A percentile compares a stretch with the other conserved stretches of the same genome.
Evolutionary conservation across 2,113 vertebrate genomes (phyloP).

Genomic region (Cyphomyrus plagiostoma): DNA sequence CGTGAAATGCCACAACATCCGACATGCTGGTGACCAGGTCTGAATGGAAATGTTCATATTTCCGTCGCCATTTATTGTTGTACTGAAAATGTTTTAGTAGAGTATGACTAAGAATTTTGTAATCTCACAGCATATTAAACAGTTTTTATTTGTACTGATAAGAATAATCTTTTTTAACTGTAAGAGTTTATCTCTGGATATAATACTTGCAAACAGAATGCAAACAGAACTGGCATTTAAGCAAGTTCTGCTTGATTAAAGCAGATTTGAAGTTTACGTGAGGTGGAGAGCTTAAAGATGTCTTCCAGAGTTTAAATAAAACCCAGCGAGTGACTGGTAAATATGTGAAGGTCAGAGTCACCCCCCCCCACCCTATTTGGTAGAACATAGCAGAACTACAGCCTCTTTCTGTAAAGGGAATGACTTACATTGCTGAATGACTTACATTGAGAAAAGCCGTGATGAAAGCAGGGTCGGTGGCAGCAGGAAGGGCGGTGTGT

Average conservation of each 20-base stretch:
- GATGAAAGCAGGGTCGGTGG: not conserved
- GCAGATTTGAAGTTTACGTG: not conserved
- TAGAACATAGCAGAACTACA: not conserved
- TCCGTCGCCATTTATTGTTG: not conserved
- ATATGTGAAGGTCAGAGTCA: not conserved
- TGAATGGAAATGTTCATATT: not conserved
- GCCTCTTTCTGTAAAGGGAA: not conserved
- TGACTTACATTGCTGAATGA: not conserved
- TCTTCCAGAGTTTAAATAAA: not conserved
- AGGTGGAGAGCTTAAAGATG: not conserved
- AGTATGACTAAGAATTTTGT: not conserved
- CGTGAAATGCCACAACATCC: not conserved
- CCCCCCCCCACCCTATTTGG: not conserved
- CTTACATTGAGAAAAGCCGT: not conserved
- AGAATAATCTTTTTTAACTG: not conserved
- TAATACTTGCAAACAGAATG: not conserved
- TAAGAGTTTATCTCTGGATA: not conserved
- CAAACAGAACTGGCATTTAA: not conserved
- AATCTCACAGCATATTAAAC: not conserved
- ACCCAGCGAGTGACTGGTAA: not conserved
- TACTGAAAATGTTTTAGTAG: not conserved
- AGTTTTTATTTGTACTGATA: not conserved
- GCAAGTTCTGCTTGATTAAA: not conserved
- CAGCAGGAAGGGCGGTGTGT: not conserved
- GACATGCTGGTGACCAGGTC: constrained; percentile 2